Conservation (phyloP, 2,888 invertebrate species). For the Ophion ellenae region DNA sequence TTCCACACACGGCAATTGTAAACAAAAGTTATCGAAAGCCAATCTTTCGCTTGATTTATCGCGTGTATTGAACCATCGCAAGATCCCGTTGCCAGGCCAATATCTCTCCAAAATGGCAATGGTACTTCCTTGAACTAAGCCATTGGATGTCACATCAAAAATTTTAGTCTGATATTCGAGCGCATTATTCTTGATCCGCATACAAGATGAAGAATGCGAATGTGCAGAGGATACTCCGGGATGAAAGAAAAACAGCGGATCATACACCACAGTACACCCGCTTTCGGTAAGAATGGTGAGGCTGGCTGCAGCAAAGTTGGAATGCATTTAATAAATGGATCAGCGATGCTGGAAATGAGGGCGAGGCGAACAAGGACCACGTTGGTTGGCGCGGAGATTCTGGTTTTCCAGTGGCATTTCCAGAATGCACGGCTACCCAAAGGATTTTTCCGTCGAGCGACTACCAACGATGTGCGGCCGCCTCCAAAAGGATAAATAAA, state of each 20-base stretch:
- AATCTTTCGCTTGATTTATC: neutral
- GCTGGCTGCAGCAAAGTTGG: neutral
- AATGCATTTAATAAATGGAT: conserved; percentile 45
- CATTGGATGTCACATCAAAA: too few species aligned
- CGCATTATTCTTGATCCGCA: too few species aligned
- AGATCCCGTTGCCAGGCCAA: neutral
- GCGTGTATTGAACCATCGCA: neutral
- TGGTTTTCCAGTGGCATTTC: conserved; percentile 67
- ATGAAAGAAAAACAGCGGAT: neutral
- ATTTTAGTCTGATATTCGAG: too few species aligned
- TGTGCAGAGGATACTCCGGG: neutral
- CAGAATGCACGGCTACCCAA: conserved; percentile 68
- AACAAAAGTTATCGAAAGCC: neutral
- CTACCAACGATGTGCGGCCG: conserved; percentile 59
- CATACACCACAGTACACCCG: neutral
- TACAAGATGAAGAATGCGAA: neutral
- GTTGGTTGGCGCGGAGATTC: conserved; percentile 65
- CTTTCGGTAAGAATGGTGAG: conserved; percentile 6
- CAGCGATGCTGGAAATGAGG: conserved; percentile 54
- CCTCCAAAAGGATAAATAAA: conserved; percentile 74
- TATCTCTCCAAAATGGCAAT: neutral
- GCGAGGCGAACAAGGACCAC: conserved; percentile 52
- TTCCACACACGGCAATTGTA: neutral
- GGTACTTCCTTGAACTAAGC: too few species aligned
- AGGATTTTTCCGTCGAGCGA: conserved; percentile 70